Conservation (phyloP, 1,140 invertebrate genomes). For the Philotrypesis tridentata region DNA sequence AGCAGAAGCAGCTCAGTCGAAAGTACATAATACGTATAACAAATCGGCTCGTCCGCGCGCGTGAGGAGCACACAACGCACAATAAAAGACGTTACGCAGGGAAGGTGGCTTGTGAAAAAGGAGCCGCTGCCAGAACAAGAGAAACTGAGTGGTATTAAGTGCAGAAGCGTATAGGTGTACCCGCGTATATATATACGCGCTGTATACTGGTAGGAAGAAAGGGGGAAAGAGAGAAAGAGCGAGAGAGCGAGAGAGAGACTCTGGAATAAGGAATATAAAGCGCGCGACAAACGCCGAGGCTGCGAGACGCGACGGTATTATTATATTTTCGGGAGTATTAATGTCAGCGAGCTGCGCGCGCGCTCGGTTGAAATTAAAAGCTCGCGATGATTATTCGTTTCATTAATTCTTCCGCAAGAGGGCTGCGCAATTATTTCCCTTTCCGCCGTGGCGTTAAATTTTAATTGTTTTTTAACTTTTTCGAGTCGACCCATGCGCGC, state of each 20-base stretch:
- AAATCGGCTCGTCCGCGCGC: slow-evolving; percentile 41
- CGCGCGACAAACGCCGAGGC: background rate
- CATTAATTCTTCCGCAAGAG: too few species aligned
- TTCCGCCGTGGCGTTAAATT: background rate
- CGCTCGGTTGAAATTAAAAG: background rate
- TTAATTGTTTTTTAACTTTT: background rate
- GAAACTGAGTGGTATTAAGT: slow-evolving; percentile 50
- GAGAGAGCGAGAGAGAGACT: background rate
- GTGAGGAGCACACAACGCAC: slow-evolving; percentile 4
- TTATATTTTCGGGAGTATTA: background rate
- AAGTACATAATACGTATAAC: slow-evolving; percentile 41
- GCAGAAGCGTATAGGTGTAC: background rate
- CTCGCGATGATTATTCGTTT: background rate
- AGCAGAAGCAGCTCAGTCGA: slow-evolving; percentile 25
- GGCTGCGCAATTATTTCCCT: background rate
- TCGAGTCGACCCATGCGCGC: too few species aligned
- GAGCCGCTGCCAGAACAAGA: slow-evolving; percentile 30
- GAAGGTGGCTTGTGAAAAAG: slow-evolving; percentile 38
- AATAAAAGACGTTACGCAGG: slow-evolving; percentile 39
- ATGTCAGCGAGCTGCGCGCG: background rate
- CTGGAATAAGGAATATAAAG: slow-evolving; percentile 10
- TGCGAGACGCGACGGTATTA: background rate
- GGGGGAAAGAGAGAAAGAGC: background rate
- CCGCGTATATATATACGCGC: background rate
- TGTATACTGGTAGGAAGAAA: background rate